Evolutionary conservation across 2,113 vertebrate genomes (phyloP).

Genomic region (Antechinus stuartii): DNA sequence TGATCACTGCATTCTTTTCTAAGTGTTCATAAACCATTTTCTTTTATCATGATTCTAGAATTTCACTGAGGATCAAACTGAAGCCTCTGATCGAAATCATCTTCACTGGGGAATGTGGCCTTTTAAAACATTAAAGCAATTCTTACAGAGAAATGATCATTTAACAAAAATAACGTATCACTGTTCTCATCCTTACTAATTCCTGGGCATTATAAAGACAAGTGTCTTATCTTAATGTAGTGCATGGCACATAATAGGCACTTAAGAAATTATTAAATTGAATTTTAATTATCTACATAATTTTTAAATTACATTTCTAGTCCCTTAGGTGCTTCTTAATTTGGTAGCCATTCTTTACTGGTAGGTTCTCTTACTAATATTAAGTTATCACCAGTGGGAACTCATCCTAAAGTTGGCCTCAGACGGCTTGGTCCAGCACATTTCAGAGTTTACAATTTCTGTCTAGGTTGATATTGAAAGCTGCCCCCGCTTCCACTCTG

Average conservation of each 20-base stretch:
- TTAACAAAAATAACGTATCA: neutral
- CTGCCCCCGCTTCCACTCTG: conserved; percentile 2
- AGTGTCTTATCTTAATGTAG: neutral
- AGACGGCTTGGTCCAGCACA: neutral
- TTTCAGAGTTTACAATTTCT: conserved; percentile 35
- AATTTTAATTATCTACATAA: neutral
- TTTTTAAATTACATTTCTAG: neutral
- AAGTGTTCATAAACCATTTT: neutral
- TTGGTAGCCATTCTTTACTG: neutral
- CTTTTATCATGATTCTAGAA: neutral
- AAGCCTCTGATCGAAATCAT: neutral
- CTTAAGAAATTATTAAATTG: neutral
- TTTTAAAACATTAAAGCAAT: neutral
- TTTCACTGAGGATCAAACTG: neutral
- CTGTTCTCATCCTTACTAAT: neutral
- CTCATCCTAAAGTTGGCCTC: neutral
- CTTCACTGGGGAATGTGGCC: neutral
- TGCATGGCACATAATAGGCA: neutral
- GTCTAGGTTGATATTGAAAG: neutral
- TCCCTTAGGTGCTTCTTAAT: neutral
- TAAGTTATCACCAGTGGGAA: neutral
- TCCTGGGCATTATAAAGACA: neutral
- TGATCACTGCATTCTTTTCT: neutral
- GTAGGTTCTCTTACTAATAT: neutral
- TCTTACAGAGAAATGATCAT: neutral